phyloP scores from a whole-genome alignment of 2,888 invertebrate genomes.

The Leptarthrus brevirostris region DNA sequence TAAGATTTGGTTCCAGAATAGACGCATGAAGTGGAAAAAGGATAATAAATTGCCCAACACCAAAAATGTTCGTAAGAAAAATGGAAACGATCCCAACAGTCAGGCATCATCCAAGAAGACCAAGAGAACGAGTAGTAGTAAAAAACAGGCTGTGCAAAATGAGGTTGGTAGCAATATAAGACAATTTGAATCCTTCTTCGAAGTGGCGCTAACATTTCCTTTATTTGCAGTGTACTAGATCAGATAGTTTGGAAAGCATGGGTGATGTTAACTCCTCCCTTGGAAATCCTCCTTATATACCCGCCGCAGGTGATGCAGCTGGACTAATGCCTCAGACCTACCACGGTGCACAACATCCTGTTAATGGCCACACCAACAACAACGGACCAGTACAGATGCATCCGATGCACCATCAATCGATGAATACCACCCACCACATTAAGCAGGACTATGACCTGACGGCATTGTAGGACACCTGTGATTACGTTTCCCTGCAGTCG shows the following conservation, averaged over 20 bases:
- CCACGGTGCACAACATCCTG: conserved; percentile 61
- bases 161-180: conserved; percentile 60
- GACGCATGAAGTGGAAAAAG: conserved; percentile 89
- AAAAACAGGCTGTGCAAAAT: conserved; percentile 64
- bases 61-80: conserved; percentile 76
- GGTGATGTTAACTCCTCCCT: conserved; percentile 69
- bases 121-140: conserved; percentile 62
- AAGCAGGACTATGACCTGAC: conserved; percentile 91
- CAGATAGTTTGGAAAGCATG: conserved; percentile 75
- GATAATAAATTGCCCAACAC: conserved; percentile 71
- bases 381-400: conserved; percentile 57
- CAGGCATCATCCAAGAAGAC: conserved; percentile 62
- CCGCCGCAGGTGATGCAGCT: conserved; percentile 62
- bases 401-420: conserved; percentile 52
- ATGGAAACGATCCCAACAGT: conserved; percentile 67
- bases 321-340: conserved; percentile 65
- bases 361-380: conserved; percentile 54
- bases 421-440: conserved; percentile 69
- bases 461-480: conserved; percentile 71
- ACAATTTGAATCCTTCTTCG: conserved; percentile 10
- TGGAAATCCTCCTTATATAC: conserved; percentile 66
- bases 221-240: conserved; percentile 67
- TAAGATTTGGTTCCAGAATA: conserved; percentile 89
- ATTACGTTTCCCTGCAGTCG: conserved; percentile 24
- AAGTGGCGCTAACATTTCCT: conserved; percentile 20